phyloP scores from a whole-genome alignment of 35 echinoderm and acorn worm species.

The Holothuria glaberrima region DNA sequence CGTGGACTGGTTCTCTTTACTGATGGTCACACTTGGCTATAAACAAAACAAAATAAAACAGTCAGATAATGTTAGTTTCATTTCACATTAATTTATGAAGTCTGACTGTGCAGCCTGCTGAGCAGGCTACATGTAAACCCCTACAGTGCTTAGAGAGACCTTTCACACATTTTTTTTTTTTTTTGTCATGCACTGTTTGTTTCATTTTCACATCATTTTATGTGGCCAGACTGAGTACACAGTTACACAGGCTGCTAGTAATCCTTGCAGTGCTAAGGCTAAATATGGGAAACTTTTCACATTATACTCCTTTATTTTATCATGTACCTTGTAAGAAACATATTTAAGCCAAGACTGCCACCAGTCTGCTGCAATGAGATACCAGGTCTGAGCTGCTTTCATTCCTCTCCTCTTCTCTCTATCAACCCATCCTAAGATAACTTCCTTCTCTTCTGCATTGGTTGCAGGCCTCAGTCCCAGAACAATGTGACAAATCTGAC shows the following conservation, averaged over 20 bases:
- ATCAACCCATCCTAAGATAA: conserved; percentile 95
- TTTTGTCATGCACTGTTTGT: too few species aligned
- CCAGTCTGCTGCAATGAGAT: conserved; percentile 87
- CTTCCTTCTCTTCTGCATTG: conserved; percentile 85
- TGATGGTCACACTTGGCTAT: background rate
- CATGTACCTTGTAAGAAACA: conserved; percentile 81
- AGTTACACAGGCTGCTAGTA: background rate
- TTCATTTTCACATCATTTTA: too few species aligned
- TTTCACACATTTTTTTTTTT: too few species aligned
- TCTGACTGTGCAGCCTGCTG: too few species aligned
- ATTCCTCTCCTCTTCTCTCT: conserved; percentile 89
- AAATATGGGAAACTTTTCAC: too few species aligned
- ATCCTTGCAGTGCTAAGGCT: too few species aligned
- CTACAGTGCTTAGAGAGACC: too few species aligned
- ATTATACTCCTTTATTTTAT: background rate
- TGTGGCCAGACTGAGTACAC: background rate
- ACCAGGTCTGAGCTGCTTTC: conserved; percentile 87
- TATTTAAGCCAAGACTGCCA: conserved; percentile 93
- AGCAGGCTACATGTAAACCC: background rate
- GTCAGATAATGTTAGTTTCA: too few species aligned
- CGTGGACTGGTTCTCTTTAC: background rate
- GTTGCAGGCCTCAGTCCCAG: conserved; percentile 85
- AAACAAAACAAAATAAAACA: background rate
- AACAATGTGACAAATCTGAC: conserved; percentile 95
- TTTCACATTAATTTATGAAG: too few species aligned